These are phyloP conservation scores for Calosoma granatense DNA, from an alignment of 1,140 invertebrate genomes.

Conservation along the genomic window DNA sequence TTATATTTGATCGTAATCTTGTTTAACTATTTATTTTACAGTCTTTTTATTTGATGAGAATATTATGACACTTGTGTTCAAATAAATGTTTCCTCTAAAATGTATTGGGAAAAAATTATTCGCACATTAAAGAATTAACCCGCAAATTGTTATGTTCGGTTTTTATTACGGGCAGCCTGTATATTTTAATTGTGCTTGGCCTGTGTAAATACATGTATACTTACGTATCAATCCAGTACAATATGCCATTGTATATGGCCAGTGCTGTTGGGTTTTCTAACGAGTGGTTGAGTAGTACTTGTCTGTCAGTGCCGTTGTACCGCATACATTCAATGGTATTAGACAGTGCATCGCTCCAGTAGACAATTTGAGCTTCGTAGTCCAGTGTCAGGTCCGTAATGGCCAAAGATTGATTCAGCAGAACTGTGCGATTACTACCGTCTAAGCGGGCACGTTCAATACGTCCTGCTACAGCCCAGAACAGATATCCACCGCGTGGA, in stretches of 20 bases:
- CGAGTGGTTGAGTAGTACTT: conserved; percentile 56
- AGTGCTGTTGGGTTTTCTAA: conserved; percentile 70
- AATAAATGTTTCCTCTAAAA: no score
- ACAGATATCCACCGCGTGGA: conserved; percentile 49
- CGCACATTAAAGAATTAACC: no score
- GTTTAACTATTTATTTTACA: no score
- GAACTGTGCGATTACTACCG: conserved; percentile 41
- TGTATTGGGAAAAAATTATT: no score
- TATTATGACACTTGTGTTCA: no score
- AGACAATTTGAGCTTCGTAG: conserved; percentile 55
- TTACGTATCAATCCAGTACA: conserved; percentile 81
- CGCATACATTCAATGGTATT: conserved; percentile 73
- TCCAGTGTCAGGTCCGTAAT: conserved; percentile 52
- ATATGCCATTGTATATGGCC: conserved; percentile 55
- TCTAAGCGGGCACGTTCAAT: conserved; percentile 48
- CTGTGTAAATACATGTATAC: no score
- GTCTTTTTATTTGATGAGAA: no score
- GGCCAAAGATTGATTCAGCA: conserved; percentile 40
- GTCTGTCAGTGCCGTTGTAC: conserved; percentile 61
- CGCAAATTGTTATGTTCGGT: no score
- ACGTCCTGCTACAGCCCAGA: conserved; percentile 49
- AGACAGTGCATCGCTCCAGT: conserved; percentile 80
- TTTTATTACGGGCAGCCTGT: no score
- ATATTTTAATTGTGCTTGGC: no score
- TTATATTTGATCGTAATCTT: no score